Evolutionary conservation across 1,140 invertebrate species (phyloP), one percentile per base, ranked within the genome.

Genomic region (Scaptomyza hsui): DNA sequence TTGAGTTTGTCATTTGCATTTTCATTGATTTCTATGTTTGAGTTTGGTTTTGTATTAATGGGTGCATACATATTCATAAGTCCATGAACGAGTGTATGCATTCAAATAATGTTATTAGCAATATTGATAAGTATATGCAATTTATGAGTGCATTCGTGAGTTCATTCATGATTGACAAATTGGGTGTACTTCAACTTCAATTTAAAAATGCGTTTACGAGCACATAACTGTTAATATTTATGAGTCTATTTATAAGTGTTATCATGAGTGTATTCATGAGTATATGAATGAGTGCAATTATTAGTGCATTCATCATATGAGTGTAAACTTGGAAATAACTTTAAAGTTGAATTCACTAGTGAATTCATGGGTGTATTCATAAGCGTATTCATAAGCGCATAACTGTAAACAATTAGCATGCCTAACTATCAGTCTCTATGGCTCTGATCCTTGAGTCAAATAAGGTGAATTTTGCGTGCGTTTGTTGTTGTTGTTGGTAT

Each of bases 81-180:
- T 12, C 35, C 26, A 48, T 19, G 7, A 29, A 29, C 26, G 39
- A 47, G 26, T 55, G 52, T 29, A 56, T 41, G 16, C 29, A 49
- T 16, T 32, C 29, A 51, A 10, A 32, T 51, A 16, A 7, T 37
- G 4, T 37, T 37, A 37, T 37, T 37, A 37, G 32, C 32, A n/a
- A 37, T n/a, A 57, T 57, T 65, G 18, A 53, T 26, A 41, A 37
- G 16, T 63, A 52, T 24, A 64, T 32, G 10, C 24, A 10, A 32
- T 29, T 42, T 15, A 24, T 41, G 29, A 29, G 45, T 59, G 32
- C n/a, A 64, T 26, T 55, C 61, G 47, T 21, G n/a, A 49, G 9
- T 49, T 24, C 19, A 48, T 4, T n/a, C n/a, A n/a, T n/a, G n/a
- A n/a, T n/a, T n/a, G n/a, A n/a, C n/a, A n/a, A n/a, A n/a, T 13